Evolutionary conservation across 2,888 invertebrate species (phyloP), one percentile per base, ranked within the genome.

Genomic region (Cantharis rustica): DNA sequence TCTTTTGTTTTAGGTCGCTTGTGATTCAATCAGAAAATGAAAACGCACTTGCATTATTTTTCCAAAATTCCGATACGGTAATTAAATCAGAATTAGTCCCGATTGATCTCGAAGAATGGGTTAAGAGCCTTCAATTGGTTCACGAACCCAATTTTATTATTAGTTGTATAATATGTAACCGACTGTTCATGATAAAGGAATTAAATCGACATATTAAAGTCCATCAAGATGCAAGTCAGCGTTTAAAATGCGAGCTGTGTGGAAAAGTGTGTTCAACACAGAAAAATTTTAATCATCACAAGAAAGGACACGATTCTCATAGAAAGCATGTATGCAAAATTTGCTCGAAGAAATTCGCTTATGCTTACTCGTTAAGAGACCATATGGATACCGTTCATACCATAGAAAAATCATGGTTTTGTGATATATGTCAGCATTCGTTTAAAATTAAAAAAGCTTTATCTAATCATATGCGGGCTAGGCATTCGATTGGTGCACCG

Each of bases 161-260:
- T 1, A 31, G 5, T 31, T 31, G 31, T 31, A 13, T 31, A 31
- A 13, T 31, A 13, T 31, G 31, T 5, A n/a, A 31, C n/a, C 4
- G 31, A 31, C 31, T 31, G 4, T 31, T 31, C 5, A 31, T 31
- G 31, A 4, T 47, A 1, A 47, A 47, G 47, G 47, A 47, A 47
- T 47, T 47, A 47, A 47, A 7, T 7, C n/a, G n/a, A n/a, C 47
- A 47, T 2, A 4, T n/a, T 47, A 47, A 47, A 47, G 7, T 2
- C 0, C 47, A 47, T n/a, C n/a, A 7, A n/a, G 47, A 47, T 1
- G 7, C 7, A 7, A n/a, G 2, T 4, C 13, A 31, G 13, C 13
- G 13, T 3, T 31, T 31, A 1, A 13, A 13, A 13, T 71, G 72
- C 84, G 16, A 82, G 79, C 27, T 80, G 82, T 77, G 82, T 77